These are phyloP conservation scores for Drosophila truncata DNA, from an alignment of 1,140 invertebrate species.

Conservation along the genomic window DNA sequence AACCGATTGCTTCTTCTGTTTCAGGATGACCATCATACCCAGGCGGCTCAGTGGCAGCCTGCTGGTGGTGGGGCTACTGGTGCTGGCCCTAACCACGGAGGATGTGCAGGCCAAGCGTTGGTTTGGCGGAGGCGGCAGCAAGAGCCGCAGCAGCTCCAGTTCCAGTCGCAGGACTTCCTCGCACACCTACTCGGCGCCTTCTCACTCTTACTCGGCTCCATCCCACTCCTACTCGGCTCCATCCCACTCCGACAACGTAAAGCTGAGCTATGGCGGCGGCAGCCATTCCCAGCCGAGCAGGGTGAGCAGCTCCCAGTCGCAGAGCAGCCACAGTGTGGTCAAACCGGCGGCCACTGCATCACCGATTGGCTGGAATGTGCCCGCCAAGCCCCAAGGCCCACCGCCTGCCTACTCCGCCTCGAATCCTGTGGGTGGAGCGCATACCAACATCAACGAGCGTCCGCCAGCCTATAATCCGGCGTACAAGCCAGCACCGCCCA, in stretches of 20 bases:
- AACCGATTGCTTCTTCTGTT: constrained; percentile 7
- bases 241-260: constrained; percentile 50
- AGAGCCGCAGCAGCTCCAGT: constrained; percentile 39
- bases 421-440: constrained; percentile 71
- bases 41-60: constrained; percentile 43
- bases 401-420: constrained; percentile 72
- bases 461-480: constrained; percentile 76
- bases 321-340: constrained; percentile 23
- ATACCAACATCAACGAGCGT: constrained; percentile 73
- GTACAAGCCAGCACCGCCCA: constrained; percentile 61
- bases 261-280: constrained; percentile 57
- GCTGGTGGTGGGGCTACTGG: constrained; percentile 39
- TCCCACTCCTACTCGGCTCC: background rate
- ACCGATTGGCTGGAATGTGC: constrained; percentile 79
- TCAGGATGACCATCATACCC: constrained; percentile 49
- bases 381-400: constrained; percentile 66
- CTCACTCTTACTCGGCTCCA: background rate
- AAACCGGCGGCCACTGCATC: constrained; percentile 22
- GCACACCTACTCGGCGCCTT: constrained; percentile 16
- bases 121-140: constrained; percentile 55
- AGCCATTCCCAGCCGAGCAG: constrained; percentile 33
- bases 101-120: constrained; percentile 65
- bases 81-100: constrained; percentile 48
- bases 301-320: constrained; percentile 25
- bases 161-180: constrained; percentile 34